Percentiles rank a stretch among this genome's conserved stretches.
These are phyloP conservation scores for Lissocephala sabroskyi DNA, from an alignment of 2,888 invertebrate genomes.

Conservation along the genomic window DNA sequence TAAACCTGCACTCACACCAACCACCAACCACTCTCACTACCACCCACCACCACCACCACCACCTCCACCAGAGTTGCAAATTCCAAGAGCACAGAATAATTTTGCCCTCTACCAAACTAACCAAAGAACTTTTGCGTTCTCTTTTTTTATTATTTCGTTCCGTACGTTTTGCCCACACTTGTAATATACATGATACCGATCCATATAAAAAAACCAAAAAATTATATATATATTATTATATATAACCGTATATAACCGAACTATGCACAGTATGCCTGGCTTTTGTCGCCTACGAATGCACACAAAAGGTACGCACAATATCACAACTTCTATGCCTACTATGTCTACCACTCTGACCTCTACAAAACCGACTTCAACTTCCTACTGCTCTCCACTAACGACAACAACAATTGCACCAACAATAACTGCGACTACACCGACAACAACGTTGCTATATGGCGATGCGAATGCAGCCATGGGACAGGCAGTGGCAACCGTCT, in stretches of 20 bases:
- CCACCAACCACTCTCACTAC: conserved; percentile 7
- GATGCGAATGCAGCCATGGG: conserved; percentile 25
- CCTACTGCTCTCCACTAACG: conserved; percentile 31
- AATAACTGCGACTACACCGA: conserved; percentile 13
- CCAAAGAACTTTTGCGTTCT: conserved; percentile 50
- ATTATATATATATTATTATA: conserved; percentile 20
- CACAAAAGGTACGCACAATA: conserved; percentile 80
- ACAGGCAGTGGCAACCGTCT: conserved; percentile 25
- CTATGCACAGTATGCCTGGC: conserved; percentile 91
- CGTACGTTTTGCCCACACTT: conserved; percentile 56
- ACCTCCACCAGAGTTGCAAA: conserved; percentile 20
- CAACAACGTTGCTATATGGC: conserved; percentile 5
- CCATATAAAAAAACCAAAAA: conserved; percentile 16
- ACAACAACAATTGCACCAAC: conserved; percentile 20
- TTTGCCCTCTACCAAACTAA: conserved; percentile 50
- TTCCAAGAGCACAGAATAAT: no score
- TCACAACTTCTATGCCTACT: conserved; percentile 70
- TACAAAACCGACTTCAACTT: conserved; percentile 63
- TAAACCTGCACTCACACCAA: no score
- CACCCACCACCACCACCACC: conserved; percentile 11
- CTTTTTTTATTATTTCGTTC: conserved; percentile 55
- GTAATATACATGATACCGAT: conserved; percentile 54
- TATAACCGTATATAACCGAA: conserved; percentile 24
- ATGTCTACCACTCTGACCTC: conserved; percentile 65
- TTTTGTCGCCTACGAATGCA: conserved; percentile 98